Conservation (phyloP, 1,140 invertebrate genomes). For the Capitella teleta region DNA sequence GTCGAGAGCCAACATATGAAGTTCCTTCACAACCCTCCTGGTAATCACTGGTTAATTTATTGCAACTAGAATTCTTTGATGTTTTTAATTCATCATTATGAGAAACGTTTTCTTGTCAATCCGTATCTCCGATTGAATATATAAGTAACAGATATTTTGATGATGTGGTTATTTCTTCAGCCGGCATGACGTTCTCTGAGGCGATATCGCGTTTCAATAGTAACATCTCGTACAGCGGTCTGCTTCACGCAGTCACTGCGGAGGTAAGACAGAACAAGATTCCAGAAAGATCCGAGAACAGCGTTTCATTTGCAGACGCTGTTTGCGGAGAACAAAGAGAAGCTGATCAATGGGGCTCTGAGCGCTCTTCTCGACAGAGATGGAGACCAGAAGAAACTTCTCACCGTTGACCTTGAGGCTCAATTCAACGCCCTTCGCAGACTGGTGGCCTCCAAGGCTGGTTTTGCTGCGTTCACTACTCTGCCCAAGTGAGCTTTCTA, state of each 20-base stretch:
- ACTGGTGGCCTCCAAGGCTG: constrained; percentile 91
- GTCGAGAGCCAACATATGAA: constrained; percentile 77
- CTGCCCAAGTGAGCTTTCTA: constrained; percentile 53
- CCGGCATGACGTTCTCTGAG: constrained; percentile 56
- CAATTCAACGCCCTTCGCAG: constrained; percentile 89
- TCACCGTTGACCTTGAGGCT: constrained; percentile 55
- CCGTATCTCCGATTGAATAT: no score
- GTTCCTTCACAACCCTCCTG: constrained; percentile 62
- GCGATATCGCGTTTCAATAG: constrained; percentile 84
- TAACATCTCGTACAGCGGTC: constrained; percentile 93
- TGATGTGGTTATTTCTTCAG: constrained; percentile 22
- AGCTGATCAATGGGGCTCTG: constrained; percentile 73
- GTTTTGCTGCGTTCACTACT: constrained; percentile 89
- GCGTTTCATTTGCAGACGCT: constrained; percentile 57
- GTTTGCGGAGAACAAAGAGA: constrained; percentile 98
- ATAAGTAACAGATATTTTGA: no score
- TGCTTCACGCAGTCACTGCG: constrained; percentile 88
- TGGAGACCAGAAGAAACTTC: constrained; percentile 50
- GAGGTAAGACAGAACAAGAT: constrained; percentile 59
- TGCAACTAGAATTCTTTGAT: no score
- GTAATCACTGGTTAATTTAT: no score
- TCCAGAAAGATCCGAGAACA: neutral
- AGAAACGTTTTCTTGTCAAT: no score
- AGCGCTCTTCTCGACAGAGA: constrained; percentile 63
- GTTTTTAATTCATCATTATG: no score